phyloP scores from a whole-genome alignment of 2,113 vertebrate species.

The Pterophyllum scalare region DNA sequence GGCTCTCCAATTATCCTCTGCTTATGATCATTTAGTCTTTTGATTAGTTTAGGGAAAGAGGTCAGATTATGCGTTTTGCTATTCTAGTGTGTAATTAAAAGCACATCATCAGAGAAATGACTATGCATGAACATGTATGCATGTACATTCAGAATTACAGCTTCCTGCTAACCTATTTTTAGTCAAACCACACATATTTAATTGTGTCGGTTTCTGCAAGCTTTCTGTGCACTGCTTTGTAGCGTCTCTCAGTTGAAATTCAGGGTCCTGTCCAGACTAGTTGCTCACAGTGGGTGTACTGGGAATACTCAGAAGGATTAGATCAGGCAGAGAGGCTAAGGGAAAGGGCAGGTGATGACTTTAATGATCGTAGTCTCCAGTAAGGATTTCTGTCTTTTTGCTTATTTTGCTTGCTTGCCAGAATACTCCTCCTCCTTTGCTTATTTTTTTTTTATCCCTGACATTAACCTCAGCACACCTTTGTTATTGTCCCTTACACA shows the following conservation, averaged over 20 bases:
- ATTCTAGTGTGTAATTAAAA: not conserved
- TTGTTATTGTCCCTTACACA: conserved; percentile 73
- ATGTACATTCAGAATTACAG: not conserved
- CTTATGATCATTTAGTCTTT: conserved; percentile 28
- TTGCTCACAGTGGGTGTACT: not conserved
- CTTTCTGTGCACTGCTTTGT: not conserved
- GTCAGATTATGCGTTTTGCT: not conserved
- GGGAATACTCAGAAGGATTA: not conserved
- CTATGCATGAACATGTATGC: not conserved
- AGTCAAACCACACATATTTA: not conserved
- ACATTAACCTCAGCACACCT: not conserved
- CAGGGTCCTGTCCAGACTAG: not conserved
- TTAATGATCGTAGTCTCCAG: not conserved
- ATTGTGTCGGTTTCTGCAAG: not conserved
- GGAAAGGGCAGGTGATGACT: not conserved
- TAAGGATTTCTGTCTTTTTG: not conserved
- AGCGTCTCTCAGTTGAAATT: not conserved
- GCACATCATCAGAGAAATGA: not conserved
- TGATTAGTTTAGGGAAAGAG: conserved; percentile 15
- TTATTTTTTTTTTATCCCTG: not conserved
- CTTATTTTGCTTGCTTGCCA: not conserved
- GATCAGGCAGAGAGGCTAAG: not conserved
- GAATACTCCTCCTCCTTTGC: not conserved
- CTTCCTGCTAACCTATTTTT: not conserved
- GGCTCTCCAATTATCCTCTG: conserved; percentile 20